These are phyloP conservation scores for Lasioglossum pauxillum DNA, from an alignment of 2,888 invertebrate species.

Conservation along the genomic window DNA sequence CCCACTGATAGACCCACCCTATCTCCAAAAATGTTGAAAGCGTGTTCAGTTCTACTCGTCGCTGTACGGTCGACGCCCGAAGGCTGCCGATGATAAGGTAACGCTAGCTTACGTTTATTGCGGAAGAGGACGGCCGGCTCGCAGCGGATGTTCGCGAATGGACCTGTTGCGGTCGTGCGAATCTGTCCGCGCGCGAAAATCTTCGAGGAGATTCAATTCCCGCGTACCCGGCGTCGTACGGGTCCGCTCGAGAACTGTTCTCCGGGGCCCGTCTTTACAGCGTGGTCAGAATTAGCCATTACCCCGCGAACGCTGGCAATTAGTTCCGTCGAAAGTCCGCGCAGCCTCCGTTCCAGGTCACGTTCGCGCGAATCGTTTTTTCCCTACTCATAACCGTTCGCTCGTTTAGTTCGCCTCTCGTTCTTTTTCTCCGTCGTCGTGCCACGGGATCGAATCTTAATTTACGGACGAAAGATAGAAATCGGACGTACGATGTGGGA, in stretches of 20 bases:
- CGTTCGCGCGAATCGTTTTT: neutral
- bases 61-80: neutral
- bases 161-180: slow-evolving; percentile 50
- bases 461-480: neutral
- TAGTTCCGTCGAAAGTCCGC: neutral
- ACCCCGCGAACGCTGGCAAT: slow-evolving; percentile 73
- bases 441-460: neutral
- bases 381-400: neutral
- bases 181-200: slow-evolving; percentile 21
- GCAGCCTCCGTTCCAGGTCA: neutral
- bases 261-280: slow-evolving; percentile 45
- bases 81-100: slow-evolving; percentile 46
- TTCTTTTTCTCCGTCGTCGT: neutral
- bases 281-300: slow-evolving; percentile 76
- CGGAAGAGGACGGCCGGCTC: slow-evolving; percentile 26
- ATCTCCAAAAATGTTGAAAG: too few relatives aligned
- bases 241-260: slow-evolving; percentile 3
- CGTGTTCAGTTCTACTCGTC: too few relatives aligned
- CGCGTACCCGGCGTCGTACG: slow-evolving; percentile 17
- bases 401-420: slow-evolving; percentile 1
- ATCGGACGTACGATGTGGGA: neutral
- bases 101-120: slow-evolving; percentile 43
- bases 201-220: slow-evolving; percentile 57
- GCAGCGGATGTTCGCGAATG: slow-evolving; percentile 47
- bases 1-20: too few relatives aligned